Evolutionary conservation across 2,888 invertebrate genomes (phyloP).

Genomic region (Dorcus hopei): DNA sequence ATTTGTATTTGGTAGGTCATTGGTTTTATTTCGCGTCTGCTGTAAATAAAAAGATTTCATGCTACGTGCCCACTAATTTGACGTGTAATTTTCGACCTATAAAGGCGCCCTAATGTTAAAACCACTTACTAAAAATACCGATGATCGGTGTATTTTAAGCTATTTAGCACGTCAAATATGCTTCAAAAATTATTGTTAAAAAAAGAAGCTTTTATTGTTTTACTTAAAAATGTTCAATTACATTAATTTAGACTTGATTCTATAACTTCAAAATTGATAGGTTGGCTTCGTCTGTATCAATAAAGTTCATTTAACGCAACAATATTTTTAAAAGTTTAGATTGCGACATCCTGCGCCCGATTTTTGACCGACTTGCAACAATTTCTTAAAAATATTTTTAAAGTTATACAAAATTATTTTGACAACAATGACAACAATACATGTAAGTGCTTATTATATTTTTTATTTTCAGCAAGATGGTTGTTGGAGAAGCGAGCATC

Average conservation of each 20-base stretch:
- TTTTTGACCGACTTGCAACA: too few species aligned
- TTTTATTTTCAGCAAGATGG: slow-evolving; percentile 61
- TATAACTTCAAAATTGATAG: too few species aligned
- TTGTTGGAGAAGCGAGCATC: slow-evolving; percentile 76
- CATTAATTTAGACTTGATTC: too few species aligned
- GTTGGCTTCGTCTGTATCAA: too few species aligned
- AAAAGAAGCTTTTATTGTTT: too few species aligned
- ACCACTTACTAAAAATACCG: too few species aligned
- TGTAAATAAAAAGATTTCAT: slow-evolving; percentile 5
- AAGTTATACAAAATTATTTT: not conserved
- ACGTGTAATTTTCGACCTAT: not conserved
- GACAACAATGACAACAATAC: too few species aligned
- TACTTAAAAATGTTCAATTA: too few species aligned
- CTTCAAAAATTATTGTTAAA: too few species aligned
- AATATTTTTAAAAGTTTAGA: not conserved
- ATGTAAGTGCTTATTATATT: not conserved
- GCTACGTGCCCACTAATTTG: not conserved
- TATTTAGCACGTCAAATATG: too few species aligned
- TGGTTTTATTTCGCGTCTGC: slow-evolving; percentile 21
- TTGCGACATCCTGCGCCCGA: not conserved
- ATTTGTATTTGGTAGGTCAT: slow-evolving; percentile 19
- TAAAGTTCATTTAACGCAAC: not conserved
- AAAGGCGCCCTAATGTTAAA: too few species aligned
- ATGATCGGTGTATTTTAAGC: too few species aligned
- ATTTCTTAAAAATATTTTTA: not conserved